phyloP scores from a whole-genome alignment of 2,113 vertebrate species.

The Cheirogaleus medius region DNA sequence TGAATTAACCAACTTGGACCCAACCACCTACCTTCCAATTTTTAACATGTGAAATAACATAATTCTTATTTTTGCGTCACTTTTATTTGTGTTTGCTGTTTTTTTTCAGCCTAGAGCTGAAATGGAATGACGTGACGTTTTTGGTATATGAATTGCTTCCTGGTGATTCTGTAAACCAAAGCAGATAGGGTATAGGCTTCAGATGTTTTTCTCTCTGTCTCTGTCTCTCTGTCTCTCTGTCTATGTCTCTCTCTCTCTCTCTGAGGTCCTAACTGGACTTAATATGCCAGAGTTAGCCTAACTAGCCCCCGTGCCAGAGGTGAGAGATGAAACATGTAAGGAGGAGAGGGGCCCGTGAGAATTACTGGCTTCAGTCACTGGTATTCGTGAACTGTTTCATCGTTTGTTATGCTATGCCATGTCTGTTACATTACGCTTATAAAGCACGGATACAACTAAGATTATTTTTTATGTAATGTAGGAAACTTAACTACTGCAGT shows the following conservation, averaged over 20 bases:
- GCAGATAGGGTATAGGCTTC: background rate
- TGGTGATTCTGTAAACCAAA: background rate
- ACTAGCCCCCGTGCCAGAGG: background rate
- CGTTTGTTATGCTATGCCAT: background rate
- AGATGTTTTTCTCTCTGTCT: background rate
- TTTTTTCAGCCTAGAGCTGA: background rate
- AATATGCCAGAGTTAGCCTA: background rate
- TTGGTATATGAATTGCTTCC: background rate
- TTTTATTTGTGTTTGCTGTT: background rate
- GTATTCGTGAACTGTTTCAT: background rate
- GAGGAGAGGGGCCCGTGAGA: background rate
- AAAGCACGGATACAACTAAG: background rate
- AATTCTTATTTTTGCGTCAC: background rate
- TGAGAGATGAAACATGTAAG: background rate
- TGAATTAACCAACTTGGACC: background rate
- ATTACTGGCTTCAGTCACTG: background rate
- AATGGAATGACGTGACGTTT: background rate
- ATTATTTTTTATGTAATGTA: background rate
- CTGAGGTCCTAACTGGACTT: background rate
- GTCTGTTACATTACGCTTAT: background rate
- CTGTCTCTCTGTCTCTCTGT: background rate
- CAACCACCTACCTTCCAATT: background rate
- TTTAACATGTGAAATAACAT: background rate
- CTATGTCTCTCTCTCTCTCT: background rate
- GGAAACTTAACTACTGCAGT: background rate